Percentiles rank a stretch among this genome's conserved stretches.
These are phyloP conservation scores for Tachystola acroxantha DNA, from an alignment of 2,888 invertebrate genomes.

Conservation along the genomic window DNA sequence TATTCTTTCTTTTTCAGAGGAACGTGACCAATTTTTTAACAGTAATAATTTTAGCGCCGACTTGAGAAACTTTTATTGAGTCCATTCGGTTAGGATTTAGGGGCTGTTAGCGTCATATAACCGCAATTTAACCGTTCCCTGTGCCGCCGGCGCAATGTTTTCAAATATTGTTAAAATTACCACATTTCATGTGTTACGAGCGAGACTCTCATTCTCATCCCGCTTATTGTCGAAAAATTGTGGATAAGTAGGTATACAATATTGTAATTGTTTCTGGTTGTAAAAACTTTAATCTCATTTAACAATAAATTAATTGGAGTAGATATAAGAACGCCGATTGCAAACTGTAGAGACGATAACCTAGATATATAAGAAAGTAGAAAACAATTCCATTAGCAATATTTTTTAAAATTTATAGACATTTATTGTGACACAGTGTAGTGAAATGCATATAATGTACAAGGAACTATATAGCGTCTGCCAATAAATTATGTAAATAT, in stretches of 20 bases:
- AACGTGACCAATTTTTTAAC: conserved; percentile 8
- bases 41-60: conserved; percentile 19
- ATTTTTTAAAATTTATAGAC: too few species aligned
- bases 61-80: conserved; percentile 48
- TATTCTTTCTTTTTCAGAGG: neutral
- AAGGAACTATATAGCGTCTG: too few species aligned
- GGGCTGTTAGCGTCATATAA: conserved; percentile 46
- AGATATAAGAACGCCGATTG: too few species aligned
- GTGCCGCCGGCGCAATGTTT: conserved; percentile 35
- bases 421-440: too few species aligned
- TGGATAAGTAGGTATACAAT: conserved; percentile 10
- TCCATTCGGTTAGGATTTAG: conserved; percentile 48
- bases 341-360: too few species aligned
- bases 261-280: conserved; percentile 3
- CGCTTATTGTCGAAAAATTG: conserved; percentile 21
- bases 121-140: conserved; percentile 37
- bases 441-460: too few species aligned
- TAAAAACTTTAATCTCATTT: neutral
- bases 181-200: conserved; percentile 38
- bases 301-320: neutral
- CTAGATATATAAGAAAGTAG: too few species aligned
- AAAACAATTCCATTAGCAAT: too few species aligned
- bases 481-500: too few species aligned
- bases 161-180: conserved; percentile 43
- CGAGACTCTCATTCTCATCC: conserved; percentile 21